A percentile compares a stretch with the other conserved stretches of the same genome.
Evolutionary conservation across 2,888 invertebrate genomes (phyloP).

Genomic region (Cryptocephalus primarius): DNA sequence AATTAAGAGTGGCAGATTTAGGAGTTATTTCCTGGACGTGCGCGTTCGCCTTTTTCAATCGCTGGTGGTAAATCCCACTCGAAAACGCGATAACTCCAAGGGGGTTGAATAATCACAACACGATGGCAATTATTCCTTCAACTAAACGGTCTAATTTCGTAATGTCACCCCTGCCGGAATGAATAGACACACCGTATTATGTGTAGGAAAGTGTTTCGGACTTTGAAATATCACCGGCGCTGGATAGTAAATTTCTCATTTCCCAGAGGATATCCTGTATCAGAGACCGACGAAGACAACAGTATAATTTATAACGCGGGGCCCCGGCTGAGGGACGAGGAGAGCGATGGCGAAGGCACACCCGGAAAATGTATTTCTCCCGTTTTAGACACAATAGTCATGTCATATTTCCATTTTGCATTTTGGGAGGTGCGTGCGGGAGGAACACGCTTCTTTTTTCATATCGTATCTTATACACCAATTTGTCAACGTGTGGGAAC

Average conservation of each 20-base stretch:
- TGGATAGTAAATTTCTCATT: constrained; percentile 32
- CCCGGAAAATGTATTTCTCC: not conserved
- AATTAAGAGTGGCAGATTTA: too few relatives aligned
- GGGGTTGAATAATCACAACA: not conserved
- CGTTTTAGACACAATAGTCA: too few relatives aligned
- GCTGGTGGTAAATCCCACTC: too few relatives aligned
- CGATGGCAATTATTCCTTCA: not conserved
- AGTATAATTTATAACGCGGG: constrained; percentile 24
- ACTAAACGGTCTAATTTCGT: constrained; percentile 5
- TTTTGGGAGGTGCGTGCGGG: too few relatives aligned
- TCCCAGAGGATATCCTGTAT: constrained; percentile 25
- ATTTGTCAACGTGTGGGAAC: too few relatives aligned
- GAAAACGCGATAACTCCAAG: too few relatives aligned
- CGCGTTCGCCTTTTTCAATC: too few relatives aligned
- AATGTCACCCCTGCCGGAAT: constrained; percentile 9
- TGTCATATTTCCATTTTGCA: too few relatives aligned
- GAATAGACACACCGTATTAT: constrained; percentile 12
- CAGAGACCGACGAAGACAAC: constrained; percentile 27
- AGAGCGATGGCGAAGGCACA: not conserved
- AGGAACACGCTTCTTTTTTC: too few relatives aligned
- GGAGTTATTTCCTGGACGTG: too few relatives aligned
- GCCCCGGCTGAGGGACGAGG: not conserved
- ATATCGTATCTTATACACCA: too few relatives aligned
- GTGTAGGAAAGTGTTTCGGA: constrained; percentile 28
- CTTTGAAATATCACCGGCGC: constrained; percentile 33